Evolutionary conservation across 2,888 invertebrate species (phyloP).

Genomic region (Poecilus cupreus): DNA sequence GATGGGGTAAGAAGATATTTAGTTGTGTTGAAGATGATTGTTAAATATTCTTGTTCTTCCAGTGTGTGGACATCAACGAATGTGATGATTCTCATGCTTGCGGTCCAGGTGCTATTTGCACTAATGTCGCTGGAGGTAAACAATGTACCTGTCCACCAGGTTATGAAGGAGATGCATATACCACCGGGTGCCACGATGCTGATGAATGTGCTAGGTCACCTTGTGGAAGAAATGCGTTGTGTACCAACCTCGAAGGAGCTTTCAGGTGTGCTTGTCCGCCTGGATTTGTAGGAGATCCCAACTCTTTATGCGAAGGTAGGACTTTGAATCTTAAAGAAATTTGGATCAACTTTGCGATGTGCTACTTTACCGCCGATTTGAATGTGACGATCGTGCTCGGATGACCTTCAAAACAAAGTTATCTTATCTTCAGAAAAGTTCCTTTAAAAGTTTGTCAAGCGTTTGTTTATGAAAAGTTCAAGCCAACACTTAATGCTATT

Average conservation of each 20-base stretch:
- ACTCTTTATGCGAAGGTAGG: conserved; percentile 84
- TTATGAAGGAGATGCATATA: conserved; percentile 86
- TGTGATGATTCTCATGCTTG: conserved; percentile 84
- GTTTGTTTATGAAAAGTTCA: no score
- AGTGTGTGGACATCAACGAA: conserved; percentile 91
- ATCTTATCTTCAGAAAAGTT: no score
- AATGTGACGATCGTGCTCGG: no score
- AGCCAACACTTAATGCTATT: no score
- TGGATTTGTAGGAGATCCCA: conserved; percentile 88
- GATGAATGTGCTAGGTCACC: conserved; percentile 85
- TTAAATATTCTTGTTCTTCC: conserved; percentile 42
- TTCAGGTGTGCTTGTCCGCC: conserved; percentile 89
- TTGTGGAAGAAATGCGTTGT: conserved; percentile 87
- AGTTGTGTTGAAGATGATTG: no score
- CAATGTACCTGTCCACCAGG: conserved; percentile 90
- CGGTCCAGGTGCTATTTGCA: conserved; percentile 86
- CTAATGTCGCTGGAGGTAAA: conserved; percentile 86
- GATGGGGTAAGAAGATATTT: conserved; percentile 76
- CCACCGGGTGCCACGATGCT: conserved; percentile 81
- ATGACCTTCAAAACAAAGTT: no score
- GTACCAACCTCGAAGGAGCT: conserved; percentile 86
- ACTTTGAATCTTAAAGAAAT: background rate
- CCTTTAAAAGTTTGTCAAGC: no score
- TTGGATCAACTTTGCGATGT: no score
- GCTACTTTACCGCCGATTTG: no score